These are phyloP conservation scores for Heliconius hermathena DNA, from an alignment of 1,140 invertebrate genomes.

Conservation along the genomic window DNA sequence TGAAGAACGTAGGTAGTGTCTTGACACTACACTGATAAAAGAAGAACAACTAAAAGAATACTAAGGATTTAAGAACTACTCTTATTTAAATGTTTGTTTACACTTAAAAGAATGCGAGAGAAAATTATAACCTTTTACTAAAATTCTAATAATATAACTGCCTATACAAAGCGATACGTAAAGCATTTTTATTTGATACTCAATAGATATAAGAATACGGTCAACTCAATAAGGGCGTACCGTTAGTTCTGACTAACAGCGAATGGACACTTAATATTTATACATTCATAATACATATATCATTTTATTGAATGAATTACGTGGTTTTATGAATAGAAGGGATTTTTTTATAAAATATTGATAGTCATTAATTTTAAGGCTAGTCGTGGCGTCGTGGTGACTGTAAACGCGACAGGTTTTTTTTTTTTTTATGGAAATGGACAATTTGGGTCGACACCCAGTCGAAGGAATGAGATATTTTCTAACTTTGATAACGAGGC, in stretches of 20 bases:
- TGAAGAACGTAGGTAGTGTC: neutral
- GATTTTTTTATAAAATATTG: neutral
- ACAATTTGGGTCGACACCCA: too few species aligned
- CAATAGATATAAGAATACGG: slow-evolving; percentile 20
- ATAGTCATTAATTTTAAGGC: neutral
- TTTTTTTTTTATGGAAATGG: too few species aligned
- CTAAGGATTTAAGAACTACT: neutral
- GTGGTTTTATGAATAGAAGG: neutral
- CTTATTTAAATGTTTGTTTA: neutral
- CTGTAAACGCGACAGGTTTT: too few species aligned
- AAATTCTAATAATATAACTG: neutral
- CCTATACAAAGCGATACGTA: neutral
- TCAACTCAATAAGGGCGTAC: slow-evolving; percentile 27
- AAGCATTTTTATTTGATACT: slow-evolving; percentile 19
- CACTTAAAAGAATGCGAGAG: neutral
- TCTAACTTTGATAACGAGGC: too few species aligned
- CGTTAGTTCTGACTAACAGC: slow-evolving; percentile 27
- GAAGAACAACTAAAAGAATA: neutral
- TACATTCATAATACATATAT: slow-evolving; percentile 14
- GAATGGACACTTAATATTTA: neutral
- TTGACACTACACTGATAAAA: too few species aligned
- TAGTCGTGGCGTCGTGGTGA: too few species aligned
- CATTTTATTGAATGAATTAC: slow-evolving; percentile 4
- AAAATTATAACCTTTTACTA: neutral
- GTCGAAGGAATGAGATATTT: too few species aligned